Evolutionary conservation across 2,797 vertebrate species (phyloP).

Genomic region (Clarias fuscus): DNA sequence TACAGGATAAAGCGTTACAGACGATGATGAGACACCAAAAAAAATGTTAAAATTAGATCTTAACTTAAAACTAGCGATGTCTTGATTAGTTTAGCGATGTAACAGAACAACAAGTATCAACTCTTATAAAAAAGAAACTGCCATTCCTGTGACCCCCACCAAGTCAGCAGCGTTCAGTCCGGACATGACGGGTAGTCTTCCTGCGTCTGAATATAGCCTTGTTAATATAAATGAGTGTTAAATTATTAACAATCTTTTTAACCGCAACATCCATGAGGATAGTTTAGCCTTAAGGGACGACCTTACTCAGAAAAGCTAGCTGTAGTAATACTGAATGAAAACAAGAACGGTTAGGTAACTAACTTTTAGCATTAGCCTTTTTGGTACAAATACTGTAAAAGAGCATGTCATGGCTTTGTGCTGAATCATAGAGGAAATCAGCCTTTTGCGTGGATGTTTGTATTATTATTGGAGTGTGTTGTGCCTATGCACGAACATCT

Average conservation of each 20-base stretch:
- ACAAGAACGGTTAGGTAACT: not conserved
- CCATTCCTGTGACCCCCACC: not conserved
- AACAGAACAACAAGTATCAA: not conserved
- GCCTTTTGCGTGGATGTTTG: not conserved
- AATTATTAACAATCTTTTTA: not conserved
- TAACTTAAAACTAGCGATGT: not conserved
- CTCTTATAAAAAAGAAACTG: too few relatives aligned
- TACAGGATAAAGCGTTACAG: too few relatives aligned
- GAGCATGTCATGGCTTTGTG: not conserved
- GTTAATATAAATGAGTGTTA: not conserved
- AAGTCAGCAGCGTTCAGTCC: not conserved
- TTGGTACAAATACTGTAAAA: not conserved
- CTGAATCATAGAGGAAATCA: slow-evolving; percentile 1
- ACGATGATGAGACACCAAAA: too few relatives aligned
- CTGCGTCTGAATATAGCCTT: not conserved
- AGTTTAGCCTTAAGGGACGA: not conserved
- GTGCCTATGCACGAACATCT: too few relatives aligned
- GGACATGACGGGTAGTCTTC: not conserved
- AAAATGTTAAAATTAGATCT: too few relatives aligned
- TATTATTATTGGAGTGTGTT: not conserved
- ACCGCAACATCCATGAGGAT: not conserved
- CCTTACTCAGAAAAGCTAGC: not conserved
- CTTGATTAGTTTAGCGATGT: not conserved
- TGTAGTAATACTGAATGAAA: not conserved
- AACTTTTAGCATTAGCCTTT: not conserved